Conservation (phyloP, 2,113 vertebrate species). For the cat (Felis catus) region F.catus_Fca126_mat1.0 CM031412.1:76864001-76864500, state of each 20-base stretch:
- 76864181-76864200: constrained; percentile 90
- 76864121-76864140: neutral
- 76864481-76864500: constrained; percentile 87
- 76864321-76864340: constrained; percentile 58
- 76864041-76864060: neutral
- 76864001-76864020: constrained; percentile 68
- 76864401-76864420: constrained; percentile 76
- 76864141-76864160: constrained; percentile 73
- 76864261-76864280: constrained; percentile 92
- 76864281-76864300: constrained; percentile 80
- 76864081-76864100: neutral
- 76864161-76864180: constrained; percentile 89
- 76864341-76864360: constrained; percentile 75
- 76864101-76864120: neutral
- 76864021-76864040: constrained; percentile 40
- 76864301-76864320: constrained; percentile 36
- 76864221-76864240: constrained; percentile 91
- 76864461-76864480: constrained; percentile 86
- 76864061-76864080: neutral
- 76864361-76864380: constrained; percentile 78
- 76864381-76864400: constrained; percentile 82
- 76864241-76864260: constrained; percentile 88
- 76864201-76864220: constrained; percentile 89
- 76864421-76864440: constrained; percentile 81
- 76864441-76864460: constrained; percentile 84